phyloP scores from a whole-genome alignment of 2,113 vertebrate species.

The Otocyon megalotis region DNA sequence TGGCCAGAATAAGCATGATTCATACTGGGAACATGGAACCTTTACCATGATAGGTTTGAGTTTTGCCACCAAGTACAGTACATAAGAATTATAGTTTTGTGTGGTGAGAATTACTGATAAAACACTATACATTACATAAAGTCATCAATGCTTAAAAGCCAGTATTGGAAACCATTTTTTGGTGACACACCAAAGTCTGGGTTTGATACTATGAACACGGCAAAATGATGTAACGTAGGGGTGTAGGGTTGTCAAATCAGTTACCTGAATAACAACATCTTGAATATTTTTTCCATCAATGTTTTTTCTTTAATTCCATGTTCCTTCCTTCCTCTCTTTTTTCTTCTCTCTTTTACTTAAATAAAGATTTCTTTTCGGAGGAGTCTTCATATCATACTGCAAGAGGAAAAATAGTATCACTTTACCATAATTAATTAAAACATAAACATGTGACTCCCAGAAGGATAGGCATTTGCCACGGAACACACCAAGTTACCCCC shows the following conservation, averaged over 20 bases:
- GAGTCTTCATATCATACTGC: not conserved
- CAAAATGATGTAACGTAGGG: not conserved
- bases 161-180: not conserved
- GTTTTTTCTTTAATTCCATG: not conserved
- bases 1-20: not conserved
- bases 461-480: accelerated
- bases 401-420: not conserved
- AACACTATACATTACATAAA: too few relatives aligned
- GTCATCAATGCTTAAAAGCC: not conserved
- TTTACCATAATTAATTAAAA: not conserved
- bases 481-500: too few relatives aligned
- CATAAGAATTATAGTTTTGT: not conserved
- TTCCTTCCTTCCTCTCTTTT: not conserved
- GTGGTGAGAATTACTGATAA: not conserved
- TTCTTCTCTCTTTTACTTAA: not conserved
- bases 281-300: not conserved
- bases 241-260: not conserved
- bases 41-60: not conserved
- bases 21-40: too few relatives aligned
- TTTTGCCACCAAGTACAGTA: not conserved
- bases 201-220: not conserved
- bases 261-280: not conserved
- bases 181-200: not conserved
- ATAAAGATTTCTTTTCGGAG: not conserved
- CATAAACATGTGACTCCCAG: not conserved